Base-by-base conservation (phyloP, 2,888 invertebrate species). In the Drosophila anceps region DNA sequence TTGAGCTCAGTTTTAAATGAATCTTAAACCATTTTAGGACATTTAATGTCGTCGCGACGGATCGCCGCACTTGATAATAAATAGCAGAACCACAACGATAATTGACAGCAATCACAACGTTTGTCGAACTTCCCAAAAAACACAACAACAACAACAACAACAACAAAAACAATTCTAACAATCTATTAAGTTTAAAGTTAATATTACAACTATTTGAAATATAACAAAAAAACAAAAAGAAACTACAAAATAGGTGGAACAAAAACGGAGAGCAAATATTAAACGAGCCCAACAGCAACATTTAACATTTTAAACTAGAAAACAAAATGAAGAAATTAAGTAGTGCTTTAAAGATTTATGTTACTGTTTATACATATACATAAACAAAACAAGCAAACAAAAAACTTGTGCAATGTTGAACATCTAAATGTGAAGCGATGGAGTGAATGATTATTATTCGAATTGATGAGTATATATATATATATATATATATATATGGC, bases 41-140 rank as follows among this genome's bases (percentile, higher is more conserved):
- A 92, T 92, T 92, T 92, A 92, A 92, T 92, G 92, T 91, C 87
- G 81, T 66, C 73, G 78, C 61, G 60, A 46, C 43, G 53, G 29
- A 31, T 39, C 39, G 61, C 55, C 60, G 39, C 43, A 35, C 50
- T 51, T 50, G 50, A 50, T 50, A 62, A 58, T 48, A 68, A 59
- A 73, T 44, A 80, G 60, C 43, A 71, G 61, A 76, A 81, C 78
- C 73, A 86, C 81, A 87, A 84, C 90, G 82, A 88, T 88, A 72
- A 84, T 72, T 75, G 81, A 77, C 80, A 85, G 65, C 68, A 73
- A 73, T 44, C 50, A 63, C 58, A 79, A 59, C 63, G 70, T 88
- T 79, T 82, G 83, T 84, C 83, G 57, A 82, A 88, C 88, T 84
- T 88, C 84, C 84, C 82, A 67, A 76, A 69, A 66, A 73, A 69